Conservation (phyloP, 2,797 vertebrate genomes). For the Acanthornis magna region DNA sequence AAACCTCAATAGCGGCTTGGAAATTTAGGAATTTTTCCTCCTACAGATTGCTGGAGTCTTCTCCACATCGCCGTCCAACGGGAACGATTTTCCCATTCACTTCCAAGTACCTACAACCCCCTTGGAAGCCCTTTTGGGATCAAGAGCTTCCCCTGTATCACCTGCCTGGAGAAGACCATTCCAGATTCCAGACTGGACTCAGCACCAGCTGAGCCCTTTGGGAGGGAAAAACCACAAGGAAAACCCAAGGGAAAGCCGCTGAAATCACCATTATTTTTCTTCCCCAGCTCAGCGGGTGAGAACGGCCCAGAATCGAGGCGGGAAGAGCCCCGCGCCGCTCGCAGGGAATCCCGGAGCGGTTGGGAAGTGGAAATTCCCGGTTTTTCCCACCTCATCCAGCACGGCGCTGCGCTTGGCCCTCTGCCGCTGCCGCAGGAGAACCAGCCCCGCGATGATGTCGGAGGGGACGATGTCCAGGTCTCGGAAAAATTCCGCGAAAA, state of each 20-base stretch:
- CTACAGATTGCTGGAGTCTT: background rate
- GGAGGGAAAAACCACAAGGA: background rate
- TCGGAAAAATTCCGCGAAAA: conserved; percentile 98
- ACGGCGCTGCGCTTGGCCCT: conserved; percentile 91
- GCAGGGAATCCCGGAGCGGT: background rate
- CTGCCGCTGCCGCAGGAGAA: conserved; percentile 94
- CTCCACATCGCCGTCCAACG: background rate
- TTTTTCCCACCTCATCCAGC: conserved; percentile 86
- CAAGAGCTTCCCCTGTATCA: background rate
- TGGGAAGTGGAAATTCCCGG: background rate
- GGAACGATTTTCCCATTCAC: background rate
- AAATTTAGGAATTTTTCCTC: background rate
- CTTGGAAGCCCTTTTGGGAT: background rate
- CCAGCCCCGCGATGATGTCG: conserved; percentile 97
- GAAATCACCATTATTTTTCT: background rate
- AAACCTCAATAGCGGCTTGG: rapidly evolving
- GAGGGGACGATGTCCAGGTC: conserved; percentile 98
- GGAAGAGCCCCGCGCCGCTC: background rate
- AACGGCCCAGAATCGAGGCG: background rate
- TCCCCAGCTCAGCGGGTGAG: background rate
- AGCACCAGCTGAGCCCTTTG: background rate
- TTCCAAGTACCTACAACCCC: background rate
- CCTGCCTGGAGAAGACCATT: background rate
- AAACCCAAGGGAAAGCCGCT: background rate
- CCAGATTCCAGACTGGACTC: background rate